phyloP scores from a whole-genome alignment of 2,797 vertebrate genomes.

The Rhinoraja longicauda region DNA sequence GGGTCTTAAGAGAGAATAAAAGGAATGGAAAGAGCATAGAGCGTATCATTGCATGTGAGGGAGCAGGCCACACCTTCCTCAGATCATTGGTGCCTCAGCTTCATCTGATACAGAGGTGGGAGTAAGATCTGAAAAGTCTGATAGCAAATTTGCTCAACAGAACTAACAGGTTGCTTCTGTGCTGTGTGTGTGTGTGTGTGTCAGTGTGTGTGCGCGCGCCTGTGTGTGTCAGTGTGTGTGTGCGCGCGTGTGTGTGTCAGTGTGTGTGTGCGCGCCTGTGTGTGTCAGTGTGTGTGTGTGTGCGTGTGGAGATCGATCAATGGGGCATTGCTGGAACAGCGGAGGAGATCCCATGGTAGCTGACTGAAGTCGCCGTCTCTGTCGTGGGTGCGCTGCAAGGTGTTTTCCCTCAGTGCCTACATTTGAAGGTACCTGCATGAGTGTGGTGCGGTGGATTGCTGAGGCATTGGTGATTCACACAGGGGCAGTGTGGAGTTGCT shows the following conservation, averaged over 20 bases:
- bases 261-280: too few species aligned
- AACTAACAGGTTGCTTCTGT: background rate
- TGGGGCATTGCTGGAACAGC: background rate
- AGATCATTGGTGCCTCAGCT: background rate
- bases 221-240: too few species aligned
- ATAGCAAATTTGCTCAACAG: background rate
- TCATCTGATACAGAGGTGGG: constrained; percentile 9
- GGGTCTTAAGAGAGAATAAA: background rate
- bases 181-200: too few species aligned
- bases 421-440: background rate
- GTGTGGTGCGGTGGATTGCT: too few species aligned
- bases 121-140: background rate
- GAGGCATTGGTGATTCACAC: background rate
- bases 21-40: too few species aligned
- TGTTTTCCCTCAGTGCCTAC: background rate
- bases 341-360: background rate
- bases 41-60: background rate
- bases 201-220: too few species aligned
- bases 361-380: background rate
- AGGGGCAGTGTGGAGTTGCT: background rate
- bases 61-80: background rate
- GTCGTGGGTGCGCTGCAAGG: background rate
- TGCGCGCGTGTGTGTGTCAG: too few species aligned
- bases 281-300: too few species aligned
- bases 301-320: background rate